Evolutionary conservation across 1,140 invertebrate genomes (phyloP), one percentile per base, ranked within the genome.

Genomic region (Brachionus angularis): DNA sequence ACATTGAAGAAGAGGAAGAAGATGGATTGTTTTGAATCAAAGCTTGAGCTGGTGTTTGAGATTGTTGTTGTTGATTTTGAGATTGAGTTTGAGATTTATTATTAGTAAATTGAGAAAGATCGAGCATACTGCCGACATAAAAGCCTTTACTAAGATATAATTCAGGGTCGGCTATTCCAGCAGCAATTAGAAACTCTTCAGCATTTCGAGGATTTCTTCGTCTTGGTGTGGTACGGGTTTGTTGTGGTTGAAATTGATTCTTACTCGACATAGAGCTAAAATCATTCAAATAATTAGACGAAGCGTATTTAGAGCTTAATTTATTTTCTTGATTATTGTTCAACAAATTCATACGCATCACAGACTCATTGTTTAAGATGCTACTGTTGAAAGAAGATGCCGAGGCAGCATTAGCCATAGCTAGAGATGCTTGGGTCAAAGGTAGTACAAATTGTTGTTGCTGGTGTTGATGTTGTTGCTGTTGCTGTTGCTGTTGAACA

Each of bases 51-150:
- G 33, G n/a, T 18, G 33, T 23, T 58, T 58, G 18, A 34, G 53
- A 18, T 5, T 12, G 34, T 3, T 36, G 14, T 1, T 36, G 3
- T 4, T 16, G 14, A 33, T 29, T 7, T n/a, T 36, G 18, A 1
- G 33, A 8, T 16, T 31, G 53, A 18, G n/a, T n/a, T n/a, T n/a
- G n/a, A n/a, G n/a, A n/a, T n/a, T 42, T 42, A 16, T 42, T 42
- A 10, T 67, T 67, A 33, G 42, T 23, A 31, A 50, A 67, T 27
- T 67, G n/a, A 1, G 42, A 47, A 7, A 67, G 8, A 23, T 67
- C 47, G 10, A 67, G 42, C 62, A 67, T 67, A 27, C 62, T 67
- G 42, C 62, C 62, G 3, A 67, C 62, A 25, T 67, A 67, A 42
- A 25, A 67, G 62, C 62, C 62, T 31, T 67, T 67, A 23, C 39